Evolutionary conservation across 1,140 invertebrate genomes (phyloP).

Genomic region (Leptinotarsa undecemlineata): DNA sequence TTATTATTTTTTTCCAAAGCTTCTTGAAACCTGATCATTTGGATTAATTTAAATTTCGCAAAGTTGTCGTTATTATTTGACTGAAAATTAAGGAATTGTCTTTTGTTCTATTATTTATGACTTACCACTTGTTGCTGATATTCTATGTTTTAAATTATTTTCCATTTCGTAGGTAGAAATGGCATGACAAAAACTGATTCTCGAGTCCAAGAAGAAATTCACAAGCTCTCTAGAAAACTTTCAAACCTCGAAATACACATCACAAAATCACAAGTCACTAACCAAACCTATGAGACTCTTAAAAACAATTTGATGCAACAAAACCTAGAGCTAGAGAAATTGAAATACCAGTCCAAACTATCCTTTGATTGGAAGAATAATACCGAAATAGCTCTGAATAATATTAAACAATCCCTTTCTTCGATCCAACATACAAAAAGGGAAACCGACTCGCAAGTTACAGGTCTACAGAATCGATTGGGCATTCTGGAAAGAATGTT

Average conservation of each 20-base stretch:
- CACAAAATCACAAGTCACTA: background rate
- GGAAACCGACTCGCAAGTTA: constrained; percentile 26
- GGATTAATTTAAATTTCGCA: too few species aligned
- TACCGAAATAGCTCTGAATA: constrained; percentile 33
- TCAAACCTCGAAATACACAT: constrained; percentile 7
- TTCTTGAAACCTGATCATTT: too few species aligned
- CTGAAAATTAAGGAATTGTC: too few species aligned
- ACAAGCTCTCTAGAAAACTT: constrained; percentile 24
- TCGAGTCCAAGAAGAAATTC: constrained; percentile 9
- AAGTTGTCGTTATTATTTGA: too few species aligned
- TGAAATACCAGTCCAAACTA: constrained; percentile 40
- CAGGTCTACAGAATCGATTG: constrained; percentile 24
- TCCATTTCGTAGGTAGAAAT: background rate
- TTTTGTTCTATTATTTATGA: too few species aligned
- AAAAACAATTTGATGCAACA: constrained; percentile 18
- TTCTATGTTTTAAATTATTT: too few species aligned
- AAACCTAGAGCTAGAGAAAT: constrained; percentile 36
- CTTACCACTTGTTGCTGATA: too few species aligned
- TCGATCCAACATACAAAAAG: constrained; percentile 17
- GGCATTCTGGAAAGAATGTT: constrained; percentile 59
- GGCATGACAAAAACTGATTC: background rate
- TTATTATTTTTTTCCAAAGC: too few species aligned
- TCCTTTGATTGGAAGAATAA: constrained; percentile 38
- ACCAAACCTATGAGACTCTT: constrained; percentile 11
- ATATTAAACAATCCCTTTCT: constrained; percentile 28